A percentile compares a stretch with the other conserved stretches of the same genome.
Conservation (phyloP, 2,888 invertebrate genomes). For the Polymixis lichenea region DNA sequence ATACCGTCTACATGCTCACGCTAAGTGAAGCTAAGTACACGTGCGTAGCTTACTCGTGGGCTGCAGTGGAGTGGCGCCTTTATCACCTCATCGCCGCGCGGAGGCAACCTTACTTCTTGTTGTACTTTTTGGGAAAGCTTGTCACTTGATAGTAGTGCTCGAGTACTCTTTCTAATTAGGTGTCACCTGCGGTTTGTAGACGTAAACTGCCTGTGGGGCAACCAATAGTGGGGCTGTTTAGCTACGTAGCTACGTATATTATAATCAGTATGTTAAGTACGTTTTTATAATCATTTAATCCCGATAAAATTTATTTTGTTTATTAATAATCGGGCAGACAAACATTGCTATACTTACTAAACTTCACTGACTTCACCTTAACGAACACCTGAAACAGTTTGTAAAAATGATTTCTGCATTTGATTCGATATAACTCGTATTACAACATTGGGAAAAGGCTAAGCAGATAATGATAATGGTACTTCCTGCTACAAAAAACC, state of each 20-base stretch:
- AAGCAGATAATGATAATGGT: no score
- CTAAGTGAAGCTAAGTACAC: not conserved
- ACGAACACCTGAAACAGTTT: not conserved
- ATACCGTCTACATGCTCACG: not conserved
- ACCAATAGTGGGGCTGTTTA: constrained; percentile 14
- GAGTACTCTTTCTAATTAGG: constrained; percentile 36
- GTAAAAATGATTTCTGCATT: not conserved
- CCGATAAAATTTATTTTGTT: not conserved
- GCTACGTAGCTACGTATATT: not conserved
- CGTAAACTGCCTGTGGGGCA: not conserved
- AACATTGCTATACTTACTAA: no score
- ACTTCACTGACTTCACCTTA: not conserved
- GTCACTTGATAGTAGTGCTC: constrained; percentile 4
- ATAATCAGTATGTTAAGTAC: not conserved
- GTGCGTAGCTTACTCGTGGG: not conserved
- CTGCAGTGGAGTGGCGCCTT: not conserved
- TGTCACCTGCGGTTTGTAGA: constrained; percentile 29
- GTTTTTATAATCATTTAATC: not conserved
- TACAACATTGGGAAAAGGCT: no score
- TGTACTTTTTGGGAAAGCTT: constrained; percentile 22
- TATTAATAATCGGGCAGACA: not conserved
- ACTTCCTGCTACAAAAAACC: not conserved
- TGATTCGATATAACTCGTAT: not conserved
- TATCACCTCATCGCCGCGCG: not conserved
- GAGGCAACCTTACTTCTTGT: not conserved